A percentile compares a stretch with the other conserved stretches of the same genome.
Evolutionary conservation across 1,140 invertebrate genomes (phyloP).

Genomic region (Eupeodes corollae): DNA sequence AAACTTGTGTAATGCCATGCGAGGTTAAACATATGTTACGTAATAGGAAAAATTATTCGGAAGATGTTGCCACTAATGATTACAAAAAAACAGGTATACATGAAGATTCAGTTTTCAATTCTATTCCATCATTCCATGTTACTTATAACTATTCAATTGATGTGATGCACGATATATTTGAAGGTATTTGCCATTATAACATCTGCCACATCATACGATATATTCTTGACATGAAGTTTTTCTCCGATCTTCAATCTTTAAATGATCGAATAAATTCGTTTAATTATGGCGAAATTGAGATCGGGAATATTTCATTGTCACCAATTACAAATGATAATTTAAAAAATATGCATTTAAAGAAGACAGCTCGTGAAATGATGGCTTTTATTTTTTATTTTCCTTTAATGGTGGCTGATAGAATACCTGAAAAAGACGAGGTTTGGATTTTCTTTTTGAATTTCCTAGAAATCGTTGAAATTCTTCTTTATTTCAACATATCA

Average conservation of each 20-base stretch:
- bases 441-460: neutral
- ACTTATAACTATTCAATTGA: constrained; percentile 1
- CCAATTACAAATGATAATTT: neutral
- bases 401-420: constrained; percentile 2
- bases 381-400: neutral
- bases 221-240: neutral
- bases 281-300: neutral
- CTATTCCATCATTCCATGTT: constrained; percentile 1
- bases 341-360: neutral
- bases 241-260: neutral
- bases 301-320: neutral
- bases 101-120: constrained; percentile 1
- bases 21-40: neutral
- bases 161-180: constrained; percentile 4
- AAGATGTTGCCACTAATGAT: neutral
- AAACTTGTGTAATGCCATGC: neutral
- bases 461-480: constrained; percentile 1
- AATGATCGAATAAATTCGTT: constrained; percentile 1
- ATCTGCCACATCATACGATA: neutral
- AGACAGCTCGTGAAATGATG: constrained; percentile 1
- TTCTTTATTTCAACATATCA: neutral
- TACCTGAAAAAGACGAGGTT: neutral
- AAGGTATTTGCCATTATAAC: constrained; percentile 2
- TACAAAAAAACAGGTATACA: constrained; percentile 1
- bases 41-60: neutral